phyloP scores from a whole-genome alignment of 2,888 invertebrate species.

The Noctua pronuba region DNA sequence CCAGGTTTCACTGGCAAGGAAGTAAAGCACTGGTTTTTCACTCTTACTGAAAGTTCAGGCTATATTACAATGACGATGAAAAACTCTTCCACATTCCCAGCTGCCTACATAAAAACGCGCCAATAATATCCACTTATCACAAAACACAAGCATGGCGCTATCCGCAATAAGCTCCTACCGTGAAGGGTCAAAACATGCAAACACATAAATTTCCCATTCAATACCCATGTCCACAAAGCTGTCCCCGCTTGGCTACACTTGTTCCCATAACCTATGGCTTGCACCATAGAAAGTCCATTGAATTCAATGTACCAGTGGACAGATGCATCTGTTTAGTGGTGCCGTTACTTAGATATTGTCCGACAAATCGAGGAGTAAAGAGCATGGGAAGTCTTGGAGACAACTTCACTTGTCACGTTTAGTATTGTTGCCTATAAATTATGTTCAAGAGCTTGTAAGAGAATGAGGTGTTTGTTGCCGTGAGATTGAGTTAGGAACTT shows the following conservation, averaged over 20 bases:
- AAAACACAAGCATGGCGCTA: constrained; percentile 37
- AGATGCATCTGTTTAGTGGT: constrained; percentile 67
- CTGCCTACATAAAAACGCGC: background rate
- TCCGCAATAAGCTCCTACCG: constrained; percentile 45
- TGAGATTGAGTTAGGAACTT: constrained; percentile 52
- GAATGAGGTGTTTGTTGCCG: constrained; percentile 39
- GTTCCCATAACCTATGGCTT: constrained; percentile 71
- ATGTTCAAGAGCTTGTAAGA: constrained; percentile 47
- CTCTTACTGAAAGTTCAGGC: no score
- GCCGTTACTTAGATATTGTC: constrained; percentile 66
- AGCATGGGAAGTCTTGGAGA: constrained; percentile 57
- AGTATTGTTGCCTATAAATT: constrained; percentile 54
- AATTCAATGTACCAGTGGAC: constrained; percentile 64
- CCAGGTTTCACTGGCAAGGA: no score
- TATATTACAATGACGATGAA: background rate
- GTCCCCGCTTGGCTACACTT: constrained; percentile 66
- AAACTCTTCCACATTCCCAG: background rate
- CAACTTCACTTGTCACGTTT: constrained; percentile 60
- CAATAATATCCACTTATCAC: constrained; percentile 30
- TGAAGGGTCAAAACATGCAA: constrained; percentile 62
- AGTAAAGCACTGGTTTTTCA: no score
- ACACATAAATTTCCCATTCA: constrained; percentile 67
- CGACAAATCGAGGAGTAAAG: constrained; percentile 67
- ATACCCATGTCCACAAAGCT: constrained; percentile 67
- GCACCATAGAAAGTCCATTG: constrained; percentile 68